A percentile compares a stretch with the other conserved stretches of the same genome.
Conservation (phyloP, 2,113 vertebrate species). For the Antechinus stuartii region DNA sequence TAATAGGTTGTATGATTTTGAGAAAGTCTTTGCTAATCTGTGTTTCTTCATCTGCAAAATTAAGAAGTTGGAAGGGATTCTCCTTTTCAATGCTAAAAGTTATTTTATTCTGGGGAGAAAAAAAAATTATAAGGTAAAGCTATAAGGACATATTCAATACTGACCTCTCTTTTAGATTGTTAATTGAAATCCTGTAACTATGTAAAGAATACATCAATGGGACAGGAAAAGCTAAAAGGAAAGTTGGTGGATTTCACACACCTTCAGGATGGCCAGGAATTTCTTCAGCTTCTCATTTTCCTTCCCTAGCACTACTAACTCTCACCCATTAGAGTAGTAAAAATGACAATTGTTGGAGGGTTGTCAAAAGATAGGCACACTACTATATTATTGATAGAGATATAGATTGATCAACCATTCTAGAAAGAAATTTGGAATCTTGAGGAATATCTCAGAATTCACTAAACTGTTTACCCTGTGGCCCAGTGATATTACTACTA, state of each 20-base stretch:
- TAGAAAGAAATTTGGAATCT: no score
- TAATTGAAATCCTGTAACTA: slow-evolving; percentile 49
- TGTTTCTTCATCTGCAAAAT: neutral
- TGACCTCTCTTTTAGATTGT: neutral
- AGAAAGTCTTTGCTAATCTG: neutral
- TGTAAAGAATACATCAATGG: neutral
- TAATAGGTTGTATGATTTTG: neutral
- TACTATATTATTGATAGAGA: no score
- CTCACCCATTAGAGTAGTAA: slow-evolving; percentile 56
- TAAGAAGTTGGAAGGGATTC: neutral
- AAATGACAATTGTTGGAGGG: no score
- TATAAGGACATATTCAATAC: slow-evolving; percentile 33
- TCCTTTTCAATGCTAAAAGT: neutral
- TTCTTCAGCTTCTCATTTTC: slow-evolving; percentile 90
- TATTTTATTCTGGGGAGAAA: neutral
- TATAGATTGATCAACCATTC: no score
- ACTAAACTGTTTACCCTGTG: no score
- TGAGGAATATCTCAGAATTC: no score
- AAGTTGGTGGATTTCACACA: slow-evolving; percentile 71
- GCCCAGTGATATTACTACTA: no score
- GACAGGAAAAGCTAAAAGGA: slow-evolving; percentile 28
- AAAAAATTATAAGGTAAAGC: slow-evolving; percentile 22
- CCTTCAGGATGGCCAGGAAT: slow-evolving; percentile 88
- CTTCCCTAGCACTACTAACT: slow-evolving; percentile 84
- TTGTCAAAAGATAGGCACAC: no score